Evolutionary conservation across 1,140 invertebrate species (phyloP), one percentile per base, ranked within the genome.

Genomic region (Globodera rostochiensis): DNA sequence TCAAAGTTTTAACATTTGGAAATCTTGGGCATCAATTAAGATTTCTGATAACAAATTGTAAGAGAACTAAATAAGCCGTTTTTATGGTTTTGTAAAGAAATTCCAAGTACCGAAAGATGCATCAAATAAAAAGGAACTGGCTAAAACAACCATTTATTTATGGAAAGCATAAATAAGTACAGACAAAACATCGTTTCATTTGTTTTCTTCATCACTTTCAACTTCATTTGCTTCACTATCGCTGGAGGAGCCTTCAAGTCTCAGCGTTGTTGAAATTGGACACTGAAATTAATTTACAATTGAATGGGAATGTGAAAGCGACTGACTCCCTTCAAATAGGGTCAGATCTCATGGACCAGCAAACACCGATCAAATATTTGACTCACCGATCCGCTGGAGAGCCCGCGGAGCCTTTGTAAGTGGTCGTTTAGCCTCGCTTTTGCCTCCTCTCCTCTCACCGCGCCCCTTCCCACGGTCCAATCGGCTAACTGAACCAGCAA

Each of bases 401-500:
- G 25, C 69, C 21, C 64, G 21, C 46, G n/a, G 1, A 78, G 77
- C 47, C 70, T 78, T 67, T 78, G 64, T 4, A 78, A 36, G 13
- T 78, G 66, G 9, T 36, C 64, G 15, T 64, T 47, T 9, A 78
- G 46, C 25, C 45, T 78, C 36, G 64, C 66, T 3, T 11, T 19
- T 7, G 77, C 77, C 70, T 78, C 77, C 49, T 70, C 77, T 8
- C 49, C 77, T 25, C 4, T 78, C 5, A 46, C 13, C 21, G 53
- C 46, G 53, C 77, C 77, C 66, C 77, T 45, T 78, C 60, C 77
- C 0, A 78, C 11, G 45, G 49, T 50, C 77, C 46, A 78, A 69
- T 69, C 66, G 13, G 64, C 70, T 46, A 78, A 64, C 66, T 78
- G 25, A 49, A 78, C 47, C 13, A 78, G 47, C 57, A 78, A 66